These are phyloP conservation scores for Pollachius pollachius DNA, from an alignment of 2,113 vertebrate genomes.

Conservation along the genomic window DNA sequence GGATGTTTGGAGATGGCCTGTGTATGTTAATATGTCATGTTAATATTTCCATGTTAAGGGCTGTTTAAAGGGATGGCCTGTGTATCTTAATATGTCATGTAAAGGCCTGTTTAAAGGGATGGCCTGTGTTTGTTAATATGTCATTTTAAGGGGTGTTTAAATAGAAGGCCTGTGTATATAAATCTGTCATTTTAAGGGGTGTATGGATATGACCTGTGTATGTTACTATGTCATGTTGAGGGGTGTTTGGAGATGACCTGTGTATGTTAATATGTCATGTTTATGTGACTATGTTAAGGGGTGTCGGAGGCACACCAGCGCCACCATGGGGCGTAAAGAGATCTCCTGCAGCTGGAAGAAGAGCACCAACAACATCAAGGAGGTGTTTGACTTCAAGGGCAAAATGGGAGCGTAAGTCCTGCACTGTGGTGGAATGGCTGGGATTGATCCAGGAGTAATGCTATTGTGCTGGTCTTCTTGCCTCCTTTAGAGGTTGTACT, in stretches of 20 bases:
- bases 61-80: not conserved
- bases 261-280: not conserved
- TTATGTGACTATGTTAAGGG: not conserved
- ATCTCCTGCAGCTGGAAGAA: slow-evolving; percentile 89
- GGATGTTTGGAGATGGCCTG: not conserved
- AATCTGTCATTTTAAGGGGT: too few species aligned
- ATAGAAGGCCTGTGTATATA: not conserved
- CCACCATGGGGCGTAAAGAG: slow-evolving; percentile 83
- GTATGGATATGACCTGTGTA: too few species aligned
- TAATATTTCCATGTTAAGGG: not conserved
- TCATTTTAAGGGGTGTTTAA: too few species aligned
- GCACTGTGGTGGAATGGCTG: too few species aligned
- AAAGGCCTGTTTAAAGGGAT: too few species aligned
- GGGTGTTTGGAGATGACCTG: not conserved
- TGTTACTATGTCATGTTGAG: too few species aligned
- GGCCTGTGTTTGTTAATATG: too few species aligned
- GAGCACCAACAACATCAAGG: slow-evolving; percentile 85
- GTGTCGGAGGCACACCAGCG: slow-evolving; percentile 69
- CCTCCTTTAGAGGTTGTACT: not conserved
- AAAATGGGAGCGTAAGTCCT: slow-evolving; percentile 90
- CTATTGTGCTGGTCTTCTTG: not conserved
- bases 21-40: not conserved
- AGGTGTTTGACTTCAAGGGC: slow-evolving; percentile 89
- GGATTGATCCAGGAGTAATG: not conserved
- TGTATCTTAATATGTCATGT: too few species aligned